Percentiles rank a stretch among this genome's conserved stretches.
phyloP scores from a whole-genome alignment of 2,888 invertebrate genomes.

The Drosophila stalkeri region DNA sequence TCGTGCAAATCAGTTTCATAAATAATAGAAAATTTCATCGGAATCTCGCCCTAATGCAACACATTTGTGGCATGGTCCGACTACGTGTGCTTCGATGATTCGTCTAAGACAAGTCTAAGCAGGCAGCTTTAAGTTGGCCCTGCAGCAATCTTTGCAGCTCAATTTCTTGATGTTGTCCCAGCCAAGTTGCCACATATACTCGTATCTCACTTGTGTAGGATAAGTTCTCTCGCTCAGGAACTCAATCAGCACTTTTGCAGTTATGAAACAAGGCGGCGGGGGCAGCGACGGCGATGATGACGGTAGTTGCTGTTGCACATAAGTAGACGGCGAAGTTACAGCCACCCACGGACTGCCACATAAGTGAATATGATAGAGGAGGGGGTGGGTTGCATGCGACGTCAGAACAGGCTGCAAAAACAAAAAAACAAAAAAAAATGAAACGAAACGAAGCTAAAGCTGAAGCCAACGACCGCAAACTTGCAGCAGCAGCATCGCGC shows the following conservation, averaged over 20 bases:
- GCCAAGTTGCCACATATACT: conserved; percentile 13
- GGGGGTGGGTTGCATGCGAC: conserved; percentile 21
- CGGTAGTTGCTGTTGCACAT: conserved; percentile 23
- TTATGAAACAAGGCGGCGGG: conserved; percentile 50
- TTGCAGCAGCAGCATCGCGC: conserved; percentile 57
- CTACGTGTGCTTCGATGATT: neutral
- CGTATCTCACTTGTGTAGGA: conserved; percentile 26
- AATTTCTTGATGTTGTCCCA: conserved; percentile 41
- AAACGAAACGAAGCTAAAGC: conserved; percentile 48
- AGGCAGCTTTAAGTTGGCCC: conserved; percentile 17
- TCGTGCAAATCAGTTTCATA: neutral
- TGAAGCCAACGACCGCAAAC: conserved; percentile 76
- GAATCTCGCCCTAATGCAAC: neutral
- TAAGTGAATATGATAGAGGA: conserved; percentile 5
- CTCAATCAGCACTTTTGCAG: conserved; percentile 64
- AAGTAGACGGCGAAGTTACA: conserved; percentile 32
- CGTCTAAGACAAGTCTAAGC: conserved; percentile 5
- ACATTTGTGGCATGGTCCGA: neutral
- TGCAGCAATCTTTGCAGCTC: conserved; percentile 28
- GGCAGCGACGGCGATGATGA: neutral
- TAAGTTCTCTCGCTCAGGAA: conserved; percentile 55
- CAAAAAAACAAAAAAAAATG: conserved; percentile 21
- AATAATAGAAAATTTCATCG: conserved; percentile 1
- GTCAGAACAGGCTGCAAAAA: conserved; percentile 66
- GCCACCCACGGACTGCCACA: conserved; percentile 50